phyloP scores from a whole-genome alignment of 2,797 vertebrate genomes.

The Ambastaia sidthimunki region DNA sequence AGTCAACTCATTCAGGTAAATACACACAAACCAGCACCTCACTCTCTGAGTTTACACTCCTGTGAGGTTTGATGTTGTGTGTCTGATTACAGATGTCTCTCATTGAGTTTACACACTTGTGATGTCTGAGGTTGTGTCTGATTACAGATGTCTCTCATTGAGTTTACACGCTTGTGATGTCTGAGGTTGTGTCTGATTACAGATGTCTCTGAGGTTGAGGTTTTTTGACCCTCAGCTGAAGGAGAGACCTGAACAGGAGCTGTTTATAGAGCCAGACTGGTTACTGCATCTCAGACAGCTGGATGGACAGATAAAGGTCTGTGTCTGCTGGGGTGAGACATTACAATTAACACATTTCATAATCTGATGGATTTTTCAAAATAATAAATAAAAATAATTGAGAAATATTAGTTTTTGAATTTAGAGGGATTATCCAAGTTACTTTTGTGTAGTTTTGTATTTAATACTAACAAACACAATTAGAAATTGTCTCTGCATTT shows the following conservation, averaged over 20 bases:
- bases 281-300: conserved; percentile 82
- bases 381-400: too few species aligned
- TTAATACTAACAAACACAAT: too few species aligned
- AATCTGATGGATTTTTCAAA: too few species aligned
- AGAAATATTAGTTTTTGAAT: too few species aligned
- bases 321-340: background rate
- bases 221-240: conserved; percentile 96
- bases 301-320: conserved; percentile 87
- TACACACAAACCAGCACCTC: background rate
- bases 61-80: conserved; percentile 1
- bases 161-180: background rate
- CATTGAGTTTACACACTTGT: background rate
- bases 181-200: conserved; percentile 23
- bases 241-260: conserved; percentile 92
- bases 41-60: background rate
- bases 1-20: conserved; percentile 89
- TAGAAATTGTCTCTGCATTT: too few species aligned
- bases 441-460: too few species aligned
- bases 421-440: too few species aligned
- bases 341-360: too few species aligned
- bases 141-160: too few species aligned
- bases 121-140: conserved; percentile 2
- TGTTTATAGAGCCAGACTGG: conserved; percentile 88
- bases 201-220: conserved; percentile 90
- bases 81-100: background rate